Conservation (phyloP, 2,797 vertebrate species). For the Denticeps clupeoides region DNA sequence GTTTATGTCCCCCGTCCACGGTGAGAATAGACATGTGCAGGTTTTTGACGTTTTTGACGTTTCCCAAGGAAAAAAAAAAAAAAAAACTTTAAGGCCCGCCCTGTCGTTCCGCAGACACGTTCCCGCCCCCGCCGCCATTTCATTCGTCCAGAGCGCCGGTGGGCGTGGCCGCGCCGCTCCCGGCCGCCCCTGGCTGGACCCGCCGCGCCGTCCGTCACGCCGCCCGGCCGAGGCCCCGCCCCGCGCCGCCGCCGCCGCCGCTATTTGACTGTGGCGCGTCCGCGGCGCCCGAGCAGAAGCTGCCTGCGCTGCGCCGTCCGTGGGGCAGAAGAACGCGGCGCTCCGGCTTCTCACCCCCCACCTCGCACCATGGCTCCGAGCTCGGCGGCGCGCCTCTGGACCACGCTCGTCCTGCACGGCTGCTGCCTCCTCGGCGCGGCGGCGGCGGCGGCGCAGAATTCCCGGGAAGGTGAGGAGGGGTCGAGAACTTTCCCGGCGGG, state of each 20-base stretch:
- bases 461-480: constrained; percentile 97
- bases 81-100: too few relatives aligned
- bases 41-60: too few relatives aligned
- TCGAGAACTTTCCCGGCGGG: constrained; percentile 47
- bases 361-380: constrained; percentile 76
- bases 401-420: constrained; percentile 76
- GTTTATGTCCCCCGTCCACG: too few relatives aligned
- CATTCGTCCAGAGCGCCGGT: constrained; percentile 29
- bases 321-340: constrained; percentile 51
- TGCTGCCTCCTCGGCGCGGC: constrained; percentile 66
- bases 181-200: not conserved
- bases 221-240: constrained; percentile 48
- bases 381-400: constrained; percentile 72
- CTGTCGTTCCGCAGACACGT: too few relatives aligned
- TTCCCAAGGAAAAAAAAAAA: too few relatives aligned
- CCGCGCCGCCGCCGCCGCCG: constrained; percentile 60
- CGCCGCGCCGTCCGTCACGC: constrained; percentile 42
- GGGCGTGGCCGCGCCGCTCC: not conserved
- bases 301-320: constrained; percentile 58
- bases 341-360: constrained; percentile 41
- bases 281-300: constrained; percentile 58
- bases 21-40: too few relatives aligned
- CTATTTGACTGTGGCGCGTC: constrained; percentile 73
- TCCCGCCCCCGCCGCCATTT: constrained; percentile 13
- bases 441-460: constrained; percentile 80